Evolutionary conservation across 2,797 vertebrate species (phyloP).

Genomic region (Acipenser ruthenus): DNA sequence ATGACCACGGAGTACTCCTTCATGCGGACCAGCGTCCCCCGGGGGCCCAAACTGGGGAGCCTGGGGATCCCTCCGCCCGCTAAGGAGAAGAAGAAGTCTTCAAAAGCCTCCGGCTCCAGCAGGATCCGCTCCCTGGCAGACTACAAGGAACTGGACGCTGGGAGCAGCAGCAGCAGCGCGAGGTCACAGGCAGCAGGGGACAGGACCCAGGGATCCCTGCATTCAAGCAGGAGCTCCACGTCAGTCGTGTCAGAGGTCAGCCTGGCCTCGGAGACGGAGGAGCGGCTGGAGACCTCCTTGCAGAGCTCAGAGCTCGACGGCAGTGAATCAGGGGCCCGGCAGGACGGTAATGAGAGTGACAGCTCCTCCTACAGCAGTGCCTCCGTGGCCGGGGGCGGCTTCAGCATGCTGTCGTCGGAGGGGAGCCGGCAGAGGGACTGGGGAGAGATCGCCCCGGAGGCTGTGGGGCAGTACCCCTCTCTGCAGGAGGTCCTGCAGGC

Average conservation of each 20-base stretch:
- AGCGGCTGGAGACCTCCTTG: slow-evolving; percentile 40
- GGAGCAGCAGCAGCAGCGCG: slow-evolving; percentile 49
- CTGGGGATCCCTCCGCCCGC: slow-evolving; percentile 73
- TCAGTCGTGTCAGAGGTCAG: slow-evolving; percentile 81
- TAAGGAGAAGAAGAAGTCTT: slow-evolving; percentile 56
- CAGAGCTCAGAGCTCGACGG: slow-evolving; percentile 75
- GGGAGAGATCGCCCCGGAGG: slow-evolving; percentile 69
- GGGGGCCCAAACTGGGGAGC: slow-evolving; percentile 92
- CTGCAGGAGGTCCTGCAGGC: slow-evolving; percentile 85
- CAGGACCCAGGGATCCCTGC: slow-evolving; percentile 49
- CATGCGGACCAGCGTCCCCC: slow-evolving; percentile 84
- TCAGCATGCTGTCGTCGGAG: slow-evolving; percentile 33
- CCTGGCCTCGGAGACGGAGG: slow-evolving; percentile 48
- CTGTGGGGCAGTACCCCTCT: slow-evolving; percentile 82
- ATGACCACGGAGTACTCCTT: slow-evolving; percentile 97
- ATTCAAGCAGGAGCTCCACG: slow-evolving; percentile 63
- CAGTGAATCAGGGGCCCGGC: slow-evolving; percentile 60
- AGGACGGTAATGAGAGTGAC: slow-evolving; percentile 84
- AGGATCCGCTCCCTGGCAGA: slow-evolving; percentile 71
- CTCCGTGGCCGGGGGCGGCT: slow-evolving; percentile 54
- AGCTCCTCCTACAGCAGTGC: slow-evolving; percentile 83
- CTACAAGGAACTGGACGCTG: slow-evolving; percentile 63
- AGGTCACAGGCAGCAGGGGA: slow-evolving; percentile 20
- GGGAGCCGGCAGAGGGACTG: slow-evolving; percentile 57
- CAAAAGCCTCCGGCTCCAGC: slow-evolving; percentile 38